Evolutionary conservation across 2,113 vertebrate genomes (phyloP), one percentile per base, ranked within the genome.

Genomic region (Bostrychus sinensis): DNA sequence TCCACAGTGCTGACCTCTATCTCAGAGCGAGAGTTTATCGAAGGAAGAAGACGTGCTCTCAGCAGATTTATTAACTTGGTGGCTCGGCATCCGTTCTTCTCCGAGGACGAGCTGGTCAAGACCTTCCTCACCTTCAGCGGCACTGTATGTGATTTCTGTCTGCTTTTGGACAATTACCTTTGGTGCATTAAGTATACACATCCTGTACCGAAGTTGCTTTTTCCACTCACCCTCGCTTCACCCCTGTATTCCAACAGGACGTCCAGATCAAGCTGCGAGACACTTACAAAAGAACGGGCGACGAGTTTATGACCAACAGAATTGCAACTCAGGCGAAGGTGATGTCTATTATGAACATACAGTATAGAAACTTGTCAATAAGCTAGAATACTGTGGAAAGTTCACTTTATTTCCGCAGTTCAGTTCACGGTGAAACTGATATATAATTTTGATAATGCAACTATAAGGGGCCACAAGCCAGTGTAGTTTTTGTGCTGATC

Each of bases 11-110:
- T 93, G 78, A 89, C 82, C 42, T 85, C 70, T 0, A 2, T 85
- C 91, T 95, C 95, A 0, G 96, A 98, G 80, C 90, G 94, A 0
- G 95, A 98, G 28, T 99, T 99, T 90, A 99, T 99, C 0, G 96
- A 99, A 25, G 93, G 93, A 0, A 89, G 97, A 58, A 89, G 96
- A 68, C 92, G 96, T 0, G 96, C 94, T 0, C 91, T 99, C 55
- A 84, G 89, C 67, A 91, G 97, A 23, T 99, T 99, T 26, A 90
- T 97, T 25, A 99, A 98, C 89, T 81, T 98, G 82, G 95, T 99
- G 85, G 94, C 95, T 3, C 92, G 95, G 2, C 97, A 99, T 42
- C 97, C 96, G 0, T 92, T 94, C 12, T 96, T 98, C 86, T 96
- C 94, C 0, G 94, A 96, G 81, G 97, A 98, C 2, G 91, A 93